A percentile compares a stretch with the other conserved stretches of the same genome.
phyloP scores from a whole-genome alignment of 2,888 invertebrate species.

The Myopa testacea region DNA sequence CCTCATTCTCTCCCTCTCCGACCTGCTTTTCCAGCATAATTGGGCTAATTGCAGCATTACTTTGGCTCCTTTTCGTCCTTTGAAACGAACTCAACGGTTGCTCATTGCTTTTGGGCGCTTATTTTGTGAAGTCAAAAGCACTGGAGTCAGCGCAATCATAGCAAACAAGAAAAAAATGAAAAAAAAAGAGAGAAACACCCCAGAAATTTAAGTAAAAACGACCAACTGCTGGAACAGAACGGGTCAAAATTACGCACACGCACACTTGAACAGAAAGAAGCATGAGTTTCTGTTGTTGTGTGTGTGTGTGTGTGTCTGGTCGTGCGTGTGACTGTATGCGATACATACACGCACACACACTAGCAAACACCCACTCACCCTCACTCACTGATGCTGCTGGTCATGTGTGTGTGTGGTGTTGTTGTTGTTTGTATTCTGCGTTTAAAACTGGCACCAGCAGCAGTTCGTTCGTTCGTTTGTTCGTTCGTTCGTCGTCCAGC shows the following conservation, averaged over 20 bases:
- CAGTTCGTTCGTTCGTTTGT: not conserved
- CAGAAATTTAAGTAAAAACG: not conserved
- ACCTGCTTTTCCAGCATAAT: not conserved
- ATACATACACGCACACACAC: slow-evolving; percentile 37
- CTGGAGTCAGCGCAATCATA: not conserved
- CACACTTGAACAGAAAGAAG: slow-evolving; percentile 24
- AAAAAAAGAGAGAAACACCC: not conserved
- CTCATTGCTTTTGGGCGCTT: not conserved
- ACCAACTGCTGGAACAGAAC: not conserved
- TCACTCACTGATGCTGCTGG: slow-evolving; percentile 44
- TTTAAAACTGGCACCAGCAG: not conserved
- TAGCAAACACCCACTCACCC: slow-evolving; percentile 44
- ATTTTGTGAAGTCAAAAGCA: slow-evolving; percentile 15
- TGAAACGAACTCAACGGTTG: not conserved
- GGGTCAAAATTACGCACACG: slow-evolving; percentile 7
- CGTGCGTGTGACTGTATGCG: slow-evolving; percentile 31
- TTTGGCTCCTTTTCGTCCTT: slow-evolving; percentile 14
- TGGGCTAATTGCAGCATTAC: slow-evolving; percentile 16
- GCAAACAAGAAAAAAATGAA: not conserved
- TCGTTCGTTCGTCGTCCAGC: no score
- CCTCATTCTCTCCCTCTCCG: not conserved
- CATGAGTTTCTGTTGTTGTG: slow-evolving; percentile 14
- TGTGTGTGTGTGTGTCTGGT: slow-evolving; percentile 10
- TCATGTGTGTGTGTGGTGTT: slow-evolving; percentile 26
- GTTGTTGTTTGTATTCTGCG: not conserved